Evolutionary conservation across 1,140 invertebrate genomes (phyloP).

Genomic region (Bombyx mandarina): DNA sequence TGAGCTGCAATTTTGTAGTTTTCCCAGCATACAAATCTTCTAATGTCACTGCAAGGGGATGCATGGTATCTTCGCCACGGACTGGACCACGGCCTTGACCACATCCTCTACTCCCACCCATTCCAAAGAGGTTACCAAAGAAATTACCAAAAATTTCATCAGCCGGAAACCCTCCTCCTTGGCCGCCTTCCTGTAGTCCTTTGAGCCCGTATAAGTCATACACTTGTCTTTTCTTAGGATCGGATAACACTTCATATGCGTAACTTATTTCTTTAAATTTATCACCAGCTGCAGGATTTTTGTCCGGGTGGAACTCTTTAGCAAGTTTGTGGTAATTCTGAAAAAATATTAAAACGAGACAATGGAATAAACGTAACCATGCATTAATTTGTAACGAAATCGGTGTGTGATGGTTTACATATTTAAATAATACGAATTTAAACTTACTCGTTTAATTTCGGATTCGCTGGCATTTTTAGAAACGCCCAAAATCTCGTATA

Average conservation of each 20-base stretch:
- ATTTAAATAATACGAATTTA: conserved; percentile 11
- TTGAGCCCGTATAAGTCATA: conserved; percentile 87
- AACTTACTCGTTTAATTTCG: conserved; percentile 90
- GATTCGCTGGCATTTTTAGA: conserved; percentile 79
- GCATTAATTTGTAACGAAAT: neutral
- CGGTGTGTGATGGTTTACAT: neutral
- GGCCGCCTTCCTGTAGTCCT: conserved; percentile 81
- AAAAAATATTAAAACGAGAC: conserved; percentile 33
- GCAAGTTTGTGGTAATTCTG: conserved; percentile 88
- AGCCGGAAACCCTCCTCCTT: conserved; percentile 70
- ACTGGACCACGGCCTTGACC: conserved; percentile 66
- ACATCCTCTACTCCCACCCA: conserved; percentile 69
- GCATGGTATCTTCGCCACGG: conserved; percentile 79
- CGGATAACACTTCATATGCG: conserved; percentile 88
- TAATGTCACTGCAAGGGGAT: conserved; percentile 83
- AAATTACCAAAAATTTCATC: conserved; percentile 78
- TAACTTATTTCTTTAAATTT: conserved; percentile 92
- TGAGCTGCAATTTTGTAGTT: conserved; percentile 85
- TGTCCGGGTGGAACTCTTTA: conserved; percentile 91
- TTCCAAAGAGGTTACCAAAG: conserved; percentile 77
- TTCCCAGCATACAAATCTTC: conserved; percentile 95
- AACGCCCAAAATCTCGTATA: conserved; percentile 89
- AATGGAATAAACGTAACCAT: conserved; percentile 10
- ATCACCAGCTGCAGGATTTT: conserved; percentile 86
- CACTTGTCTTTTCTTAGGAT: conserved; percentile 77